Evolutionary conservation across 2,888 invertebrate genomes (phyloP), one percentile per base, ranked within the genome.

Genomic region (Tuberolachnus salignus): DNA sequence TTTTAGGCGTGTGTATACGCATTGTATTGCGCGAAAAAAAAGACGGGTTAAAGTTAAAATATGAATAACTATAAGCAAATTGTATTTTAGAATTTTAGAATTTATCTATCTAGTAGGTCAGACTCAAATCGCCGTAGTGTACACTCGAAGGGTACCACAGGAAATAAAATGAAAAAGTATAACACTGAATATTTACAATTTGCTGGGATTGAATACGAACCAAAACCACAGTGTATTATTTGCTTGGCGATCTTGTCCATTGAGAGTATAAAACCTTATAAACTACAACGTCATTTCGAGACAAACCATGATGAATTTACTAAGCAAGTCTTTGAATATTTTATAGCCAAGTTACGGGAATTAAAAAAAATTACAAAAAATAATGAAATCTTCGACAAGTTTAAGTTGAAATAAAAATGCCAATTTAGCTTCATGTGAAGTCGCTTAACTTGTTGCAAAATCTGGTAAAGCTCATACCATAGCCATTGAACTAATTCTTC

Each of bases 191-290:
- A 34, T 80, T 81, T 82, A 66, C 81, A 83, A 82, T 80, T 82
- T 3, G 34, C 34, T 34, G 34, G 34, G 34, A 34, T 6, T 34
- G 34, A 34, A 34, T 3, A 34, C 6, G 6, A 82, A 67, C 81
- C 72, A 81, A 51, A 81, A 80, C 82, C 82, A 61, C 80, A 81
- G 44, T 83, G 82, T 80, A 75, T 83, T 49, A 82, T 83, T 70
- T 83, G 82, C 74, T 81, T 81, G 66, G 82, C 82, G 82, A 46
- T 46, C 10, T 46, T 46, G 46, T 46, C 46, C 46, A 46, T 4
- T 34, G 34, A 34, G 6, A 34, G 34, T 34, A 34, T 34, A 6
- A 34, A 34, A 34, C 34, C 34, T 34, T 34, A 3, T 6, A 34
- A 34, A 34, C 34, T 34, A 34, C n/a, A n/a, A n/a, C 6, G 34